Evolutionary conservation across 2,888 invertebrate genomes (phyloP).

Genomic region (Lepetodrilus schrolli): DNA sequence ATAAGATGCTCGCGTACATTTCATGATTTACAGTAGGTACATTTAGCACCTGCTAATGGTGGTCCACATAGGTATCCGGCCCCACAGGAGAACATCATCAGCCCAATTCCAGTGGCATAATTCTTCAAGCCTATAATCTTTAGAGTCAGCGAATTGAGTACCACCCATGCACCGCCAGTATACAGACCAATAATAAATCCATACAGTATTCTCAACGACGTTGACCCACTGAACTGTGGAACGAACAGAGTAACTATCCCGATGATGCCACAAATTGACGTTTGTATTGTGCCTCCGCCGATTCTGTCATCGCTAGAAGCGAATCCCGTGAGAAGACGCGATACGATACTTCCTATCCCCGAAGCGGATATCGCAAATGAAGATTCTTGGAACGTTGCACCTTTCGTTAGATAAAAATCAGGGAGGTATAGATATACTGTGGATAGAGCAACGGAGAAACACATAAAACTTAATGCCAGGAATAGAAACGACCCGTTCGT

Average conservation of each 20-base stretch:
- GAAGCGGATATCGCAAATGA: slow-evolving; percentile 28
- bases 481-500: slow-evolving; percentile 28
- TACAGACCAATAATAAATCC: slow-evolving; percentile 32
- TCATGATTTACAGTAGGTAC: no score
- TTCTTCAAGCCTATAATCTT: slow-evolving; percentile 24
- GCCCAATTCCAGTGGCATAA: slow-evolving; percentile 27
- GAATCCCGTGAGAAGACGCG: slow-evolving; percentile 6
- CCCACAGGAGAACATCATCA: slow-evolving; percentile 28
- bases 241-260: neutral
- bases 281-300: neutral
- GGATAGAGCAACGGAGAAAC: neutral
- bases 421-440: slow-evolving; percentile 30
- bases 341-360: slow-evolving; percentile 3
- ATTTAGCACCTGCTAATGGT: slow-evolving; percentile 22
- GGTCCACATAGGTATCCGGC: slow-evolving; percentile 21
- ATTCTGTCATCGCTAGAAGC: neutral
- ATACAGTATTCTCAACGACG: neutral
- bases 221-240: neutral
- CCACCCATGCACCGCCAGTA: slow-evolving; percentile 31
- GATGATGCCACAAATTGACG: neutral
- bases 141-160: slow-evolving; percentile 8
- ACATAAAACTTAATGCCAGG: slow-evolving; percentile 13
- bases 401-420: slow-evolving; percentile 16
- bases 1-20: no score
- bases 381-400: slow-evolving; percentile 12